Evolutionary conservation across 2,888 invertebrate genomes (phyloP), one percentile per base, ranked within the genome.

Genomic region (Drosophila nr. medialis): DNA sequence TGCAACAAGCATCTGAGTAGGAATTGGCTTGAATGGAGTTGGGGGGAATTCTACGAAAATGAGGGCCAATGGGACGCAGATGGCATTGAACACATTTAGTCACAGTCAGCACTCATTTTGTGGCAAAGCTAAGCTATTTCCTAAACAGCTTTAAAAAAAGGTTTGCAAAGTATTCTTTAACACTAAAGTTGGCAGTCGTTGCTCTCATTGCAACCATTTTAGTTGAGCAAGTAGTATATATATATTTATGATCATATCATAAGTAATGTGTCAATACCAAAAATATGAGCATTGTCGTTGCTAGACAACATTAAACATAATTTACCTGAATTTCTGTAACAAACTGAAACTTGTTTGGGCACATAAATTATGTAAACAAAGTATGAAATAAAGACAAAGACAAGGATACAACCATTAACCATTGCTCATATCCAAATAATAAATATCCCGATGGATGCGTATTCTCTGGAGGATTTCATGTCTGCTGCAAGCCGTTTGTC

Each of bases 401-500:
- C 24, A 45, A 24, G 15, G 24, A 8, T 15, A 45, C 24, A 24
- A 13, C 7, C 15, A 4, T 24, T 45, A 24, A 8, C 24, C 8
- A 24, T 24, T 24, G 8, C 24, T 15, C 24, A 45, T 24, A 24
- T 24, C 8, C 45, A 45, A 45, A 15, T 24, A 24, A 13, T 45
- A 45, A 45, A 45, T 45, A 27, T 45, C 4, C 24, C 45, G 15
- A 15, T 15, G 45, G 45, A 49, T 50, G 50, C 29, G 50, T n/a
- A n/a, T 29, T 6, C 50, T 1, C 50, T 5, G 21, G 30, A 60
- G 45, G 8, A 24, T 15, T 24, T 1, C 24, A 24, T 15, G 27
- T 8, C 45, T 59, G 68, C 45, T 59, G 68, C 42, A 54, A 60
- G 21, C 48, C 40, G 60, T 68, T 68, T 53, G 54, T 60, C 68